Conservation (phyloP, 2,797 vertebrate species). For the Neopelma chrysocephalum region DNA sequence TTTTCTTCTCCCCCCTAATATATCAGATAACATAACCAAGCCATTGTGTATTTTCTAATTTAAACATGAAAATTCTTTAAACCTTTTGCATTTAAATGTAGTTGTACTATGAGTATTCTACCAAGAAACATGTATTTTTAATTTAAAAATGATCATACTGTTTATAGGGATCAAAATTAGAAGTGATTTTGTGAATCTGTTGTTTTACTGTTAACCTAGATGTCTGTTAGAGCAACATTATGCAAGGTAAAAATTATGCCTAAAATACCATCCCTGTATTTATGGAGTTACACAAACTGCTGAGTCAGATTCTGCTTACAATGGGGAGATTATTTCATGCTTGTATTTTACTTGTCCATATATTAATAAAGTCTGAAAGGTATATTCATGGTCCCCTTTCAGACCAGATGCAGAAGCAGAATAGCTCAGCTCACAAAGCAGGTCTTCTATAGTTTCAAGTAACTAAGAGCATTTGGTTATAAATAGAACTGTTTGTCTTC, state of each 20-base stretch:
- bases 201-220: neutral
- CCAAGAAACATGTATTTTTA: neutral
- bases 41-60: neutral
- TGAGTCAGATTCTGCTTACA: constrained; percentile 37
- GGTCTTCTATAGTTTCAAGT: neutral
- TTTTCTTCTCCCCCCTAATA: neutral
- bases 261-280: neutral
- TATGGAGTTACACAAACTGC: neutral
- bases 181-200: neutral
- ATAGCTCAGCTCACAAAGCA: neutral
- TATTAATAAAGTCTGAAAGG: neutral
- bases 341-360: neutral
- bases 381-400: constrained; percentile 20
- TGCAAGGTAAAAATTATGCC: neutral
- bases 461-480: constrained; percentile 4
- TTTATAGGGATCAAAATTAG: neutral
- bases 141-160: neutral
- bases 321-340: neutral
- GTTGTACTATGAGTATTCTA: neutral
- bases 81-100: neutral
- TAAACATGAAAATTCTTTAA: constrained; percentile 20
- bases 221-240: neutral
- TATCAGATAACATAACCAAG: neutral
- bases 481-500: neutral
- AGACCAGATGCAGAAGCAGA: constrained; percentile 28